Conservation (phyloP, 2,113 vertebrate species). For the Serilophus lunatus region DNA sequence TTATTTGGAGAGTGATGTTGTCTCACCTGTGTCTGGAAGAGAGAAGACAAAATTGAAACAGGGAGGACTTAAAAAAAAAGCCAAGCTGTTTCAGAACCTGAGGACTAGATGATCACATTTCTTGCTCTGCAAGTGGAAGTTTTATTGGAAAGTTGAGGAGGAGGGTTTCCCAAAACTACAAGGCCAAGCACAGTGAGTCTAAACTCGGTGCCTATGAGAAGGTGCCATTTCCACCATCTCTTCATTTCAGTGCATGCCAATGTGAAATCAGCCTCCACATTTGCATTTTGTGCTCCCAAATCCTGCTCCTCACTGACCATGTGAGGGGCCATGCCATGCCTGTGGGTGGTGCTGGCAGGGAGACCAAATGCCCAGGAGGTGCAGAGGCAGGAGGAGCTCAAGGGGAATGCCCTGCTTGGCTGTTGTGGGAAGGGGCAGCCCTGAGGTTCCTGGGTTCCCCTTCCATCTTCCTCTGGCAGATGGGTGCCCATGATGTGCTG, state of each 20-base stretch:
- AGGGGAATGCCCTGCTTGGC: rapidly evolving
- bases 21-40: neutral
- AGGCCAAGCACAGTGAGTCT: neutral
- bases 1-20: neutral
- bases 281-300: neutral
- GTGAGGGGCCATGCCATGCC: rapidly evolving
- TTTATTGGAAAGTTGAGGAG: neutral
- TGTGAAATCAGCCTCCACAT: rapidly evolving
- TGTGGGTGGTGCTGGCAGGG: rapidly evolving
- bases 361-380: neutral
- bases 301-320: neutral
- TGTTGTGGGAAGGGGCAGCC: neutral
- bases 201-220: neutral
- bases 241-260: neutral
- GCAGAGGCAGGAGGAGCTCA: neutral
- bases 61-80: neutral
- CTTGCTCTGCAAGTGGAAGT: neutral
- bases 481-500: rapidly evolving
- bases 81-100: neutral
- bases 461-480: neutral
- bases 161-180: neutral
- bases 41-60: neutral
- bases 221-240: neutral
- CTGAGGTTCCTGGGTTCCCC: neutral
- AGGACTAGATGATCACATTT: neutral